A percentile compares a stretch with the other conserved stretches of the same genome.
Conservation (phyloP, 2,797 vertebrate species). For the Melanogrammus aeglefinus region DNA sequence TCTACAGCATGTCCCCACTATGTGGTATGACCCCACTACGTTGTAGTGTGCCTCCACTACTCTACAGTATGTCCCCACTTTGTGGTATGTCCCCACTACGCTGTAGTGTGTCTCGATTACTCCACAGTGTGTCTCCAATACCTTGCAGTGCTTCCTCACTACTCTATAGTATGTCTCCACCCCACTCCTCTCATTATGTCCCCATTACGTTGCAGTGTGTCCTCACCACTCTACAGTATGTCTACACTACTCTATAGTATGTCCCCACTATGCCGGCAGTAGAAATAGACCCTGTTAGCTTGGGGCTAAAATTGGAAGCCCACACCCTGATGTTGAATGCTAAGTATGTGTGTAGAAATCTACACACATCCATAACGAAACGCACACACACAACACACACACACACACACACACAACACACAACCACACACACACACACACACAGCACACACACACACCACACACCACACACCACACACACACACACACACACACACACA, state of each 20-base stretch:
- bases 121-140: no score
- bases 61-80: neutral
- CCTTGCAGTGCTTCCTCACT: no score
- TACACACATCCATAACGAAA: constrained; percentile 9
- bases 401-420: neutral
- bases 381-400: no score
- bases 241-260: neutral
- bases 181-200: no score
- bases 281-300: constrained; percentile 36
- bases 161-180: no score
- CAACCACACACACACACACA: no score
- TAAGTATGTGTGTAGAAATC: constrained; percentile 13
- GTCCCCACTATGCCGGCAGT: constrained; percentile 10
- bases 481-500: neutral
- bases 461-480: no score
- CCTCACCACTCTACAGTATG: neutral
- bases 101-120: no score
- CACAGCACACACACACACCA: neutral
- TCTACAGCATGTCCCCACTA: no score
- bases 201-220: neutral
- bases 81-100: no score
- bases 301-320: constrained; percentile 36
- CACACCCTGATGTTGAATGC: constrained; percentile 25
- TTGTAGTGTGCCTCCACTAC: no score
- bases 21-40: no score